Evolutionary conservation across 2,797 vertebrate species (phyloP), one percentile per base, ranked within the genome.

Genomic region (Pogonophryne albipinna): DNA sequence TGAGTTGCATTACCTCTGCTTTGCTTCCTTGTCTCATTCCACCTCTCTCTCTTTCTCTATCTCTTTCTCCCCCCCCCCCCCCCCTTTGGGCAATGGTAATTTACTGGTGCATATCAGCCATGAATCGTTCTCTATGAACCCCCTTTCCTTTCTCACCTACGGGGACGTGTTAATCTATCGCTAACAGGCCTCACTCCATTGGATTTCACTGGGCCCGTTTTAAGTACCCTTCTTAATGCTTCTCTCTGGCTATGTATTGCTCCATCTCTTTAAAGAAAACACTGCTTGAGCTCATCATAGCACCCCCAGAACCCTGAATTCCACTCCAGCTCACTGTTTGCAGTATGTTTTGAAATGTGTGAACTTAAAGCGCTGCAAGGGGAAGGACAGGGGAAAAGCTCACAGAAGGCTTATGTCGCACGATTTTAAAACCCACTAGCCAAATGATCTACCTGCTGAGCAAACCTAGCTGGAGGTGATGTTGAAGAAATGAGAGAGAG

Each of bases 61-160:
- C 52, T 34, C 4, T 31, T 27, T 58, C 15, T 45, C 64, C 60
- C 66, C 64, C 46, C 59, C 17, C 50, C 69, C 34, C 50, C 45
- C n/a, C 58, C 10, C 51, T 53, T 68, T 55, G 27, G 70, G 74
- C 71, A 73, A 61, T 56, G 71, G 59, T 88, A 83, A 91, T 91
- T 88, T 86, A 90, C 79, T 73, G 83, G 68, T 76, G 74, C 81
- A 83, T 76, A 85, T 84, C 77, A 79, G 76, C 80, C 66, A 50
- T 89, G 79, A 89, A 83, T 91, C 81, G 80, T 46, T 71, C 50
- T 67, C 76, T 84, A 74, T 84, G 79, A 86, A 78, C 49, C 76
- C 45, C 65, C 83, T 80, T 81, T 75, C 87, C 87, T 81, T 66
- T 75, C 78, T 85, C 60, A 74, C 83, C 76, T 76, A 65, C 41